Conservation (phyloP, 2,888 invertebrate genomes). For the Hyposoter dolosus region DNA sequence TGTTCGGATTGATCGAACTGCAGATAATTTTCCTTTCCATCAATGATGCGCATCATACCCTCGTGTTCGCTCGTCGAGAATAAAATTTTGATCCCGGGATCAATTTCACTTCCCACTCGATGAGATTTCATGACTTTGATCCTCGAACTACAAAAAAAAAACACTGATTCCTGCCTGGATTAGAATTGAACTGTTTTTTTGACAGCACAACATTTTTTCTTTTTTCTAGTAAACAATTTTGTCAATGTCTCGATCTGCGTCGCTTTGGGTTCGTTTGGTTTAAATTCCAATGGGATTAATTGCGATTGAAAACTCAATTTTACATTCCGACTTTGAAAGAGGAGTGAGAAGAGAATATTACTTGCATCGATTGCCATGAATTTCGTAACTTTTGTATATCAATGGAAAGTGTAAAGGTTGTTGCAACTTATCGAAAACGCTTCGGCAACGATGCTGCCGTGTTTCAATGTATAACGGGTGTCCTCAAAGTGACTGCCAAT, state of each 20-base stretch:
- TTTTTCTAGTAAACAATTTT: not conserved
- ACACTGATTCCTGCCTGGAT: not conserved
- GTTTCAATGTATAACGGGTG: not conserved
- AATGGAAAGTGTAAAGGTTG: constrained; percentile 3
- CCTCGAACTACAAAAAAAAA: not conserved
- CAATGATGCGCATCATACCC: not conserved
- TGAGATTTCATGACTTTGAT: not conserved
- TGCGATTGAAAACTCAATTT: not conserved
- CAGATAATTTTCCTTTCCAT: constrained; percentile 26
- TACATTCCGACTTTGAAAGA: not conserved
- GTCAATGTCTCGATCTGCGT: not conserved
- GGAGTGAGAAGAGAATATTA: not conserved
- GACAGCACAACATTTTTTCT: not conserved
- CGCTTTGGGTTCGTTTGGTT: not conserved
- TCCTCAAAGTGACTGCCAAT: not conserved
- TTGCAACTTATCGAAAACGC: not conserved
- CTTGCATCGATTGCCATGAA: not conserved
- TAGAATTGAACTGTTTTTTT: not conserved
- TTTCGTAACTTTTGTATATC: not conserved
- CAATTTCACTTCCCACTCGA: not conserved
- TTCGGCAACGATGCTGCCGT: not conserved
- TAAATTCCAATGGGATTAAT: not conserved
- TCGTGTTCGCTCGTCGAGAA: not conserved
- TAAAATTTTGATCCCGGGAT: not conserved
- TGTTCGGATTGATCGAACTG: not conserved